A percentile compares a stretch with the other conserved stretches of the same genome.
Evolutionary conservation across 2,888 invertebrate species (phyloP).

Genomic region (Tetrapedia diversipes): DNA sequence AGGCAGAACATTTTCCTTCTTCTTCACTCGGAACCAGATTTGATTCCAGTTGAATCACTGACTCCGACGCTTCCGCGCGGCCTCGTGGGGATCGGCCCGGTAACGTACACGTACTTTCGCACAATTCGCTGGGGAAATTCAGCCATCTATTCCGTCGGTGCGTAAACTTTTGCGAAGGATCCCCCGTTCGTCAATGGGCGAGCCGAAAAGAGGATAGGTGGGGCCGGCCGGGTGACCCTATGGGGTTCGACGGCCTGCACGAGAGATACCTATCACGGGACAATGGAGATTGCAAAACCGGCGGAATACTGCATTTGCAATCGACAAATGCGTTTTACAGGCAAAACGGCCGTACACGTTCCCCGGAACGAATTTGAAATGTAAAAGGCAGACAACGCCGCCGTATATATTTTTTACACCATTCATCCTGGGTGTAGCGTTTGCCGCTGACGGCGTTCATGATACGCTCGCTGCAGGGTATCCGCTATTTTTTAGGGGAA

Average conservation of each 20-base stretch:
- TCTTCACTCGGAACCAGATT: slow-evolving; percentile 59
- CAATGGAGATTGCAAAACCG: slow-evolving; percentile 61
- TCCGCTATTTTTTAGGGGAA: slow-evolving; percentile 8
- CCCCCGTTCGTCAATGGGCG: slow-evolving; percentile 56
- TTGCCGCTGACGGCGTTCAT: slow-evolving; percentile 15
- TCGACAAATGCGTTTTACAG: slow-evolving; percentile 62
- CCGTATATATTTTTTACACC: slow-evolving; percentile 34
- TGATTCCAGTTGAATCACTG: slow-evolving; percentile 69
- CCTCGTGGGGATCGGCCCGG: slow-evolving; percentile 59
- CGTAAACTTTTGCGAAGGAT: slow-evolving; percentile 75
- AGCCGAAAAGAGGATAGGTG: slow-evolving; percentile 50
- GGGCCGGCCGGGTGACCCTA: slow-evolving; percentile 50
- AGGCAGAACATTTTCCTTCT: slow-evolving; percentile 20
- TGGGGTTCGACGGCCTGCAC: slow-evolving; percentile 47
- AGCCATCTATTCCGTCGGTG: slow-evolving; percentile 67
- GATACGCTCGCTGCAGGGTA: slow-evolving; percentile 1
- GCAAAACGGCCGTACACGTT: slow-evolving; percentile 32
- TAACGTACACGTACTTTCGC: slow-evolving; percentile 63
- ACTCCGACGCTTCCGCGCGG: slow-evolving; percentile 61
- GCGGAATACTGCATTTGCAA: slow-evolving; percentile 60
- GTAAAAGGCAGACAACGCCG: slow-evolving; percentile 27
- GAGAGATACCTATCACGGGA: slow-evolving; percentile 59
- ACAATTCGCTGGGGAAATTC: slow-evolving; percentile 77
- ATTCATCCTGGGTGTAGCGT: slow-evolving; percentile 20
- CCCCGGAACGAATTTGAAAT: slow-evolving; percentile 45